These are phyloP conservation scores for Actinernus sp. DNA, from an alignment of 92 coral and sea anemone species.

Conservation along the genomic window DNA sequence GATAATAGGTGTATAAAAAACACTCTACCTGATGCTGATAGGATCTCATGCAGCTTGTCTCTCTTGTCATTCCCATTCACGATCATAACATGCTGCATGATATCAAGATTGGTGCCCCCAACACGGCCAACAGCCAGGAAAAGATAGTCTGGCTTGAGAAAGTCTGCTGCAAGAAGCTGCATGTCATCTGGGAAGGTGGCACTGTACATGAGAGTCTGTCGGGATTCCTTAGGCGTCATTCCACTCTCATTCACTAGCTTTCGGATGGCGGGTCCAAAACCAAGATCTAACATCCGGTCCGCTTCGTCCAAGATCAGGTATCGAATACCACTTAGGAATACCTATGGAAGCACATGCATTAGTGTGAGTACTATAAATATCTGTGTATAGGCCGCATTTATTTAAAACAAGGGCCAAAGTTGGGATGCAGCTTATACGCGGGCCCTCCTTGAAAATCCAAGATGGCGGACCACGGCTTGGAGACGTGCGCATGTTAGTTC, in stretches of 20 bases:
- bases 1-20: background rate
- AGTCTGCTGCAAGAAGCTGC: conserved; percentile 92
- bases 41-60: conserved; percentile 78
- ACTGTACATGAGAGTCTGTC: conserved; percentile 97
- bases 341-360: conserved; percentile 55
- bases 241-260: conserved; percentile 63
- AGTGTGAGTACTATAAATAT: no score
- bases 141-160: conserved; percentile 80
- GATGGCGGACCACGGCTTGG: no score
- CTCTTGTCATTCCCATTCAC: conserved; percentile 84
- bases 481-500: no score
- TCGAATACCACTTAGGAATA: conserved; percentile 73
- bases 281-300: conserved; percentile 98
- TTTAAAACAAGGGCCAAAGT: no score
- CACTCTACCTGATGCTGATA: conserved; percentile 76
- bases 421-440: no score
- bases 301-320: conserved; percentile 95
- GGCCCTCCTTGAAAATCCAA: no score
- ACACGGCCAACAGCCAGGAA: conserved; percentile 94
- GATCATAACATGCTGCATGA: conserved; percentile 62
- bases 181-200: conserved; percentile 99
- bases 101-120: conserved; percentile 93
- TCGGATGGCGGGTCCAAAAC: conserved; percentile 87
- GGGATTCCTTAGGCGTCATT: conserved; percentile 76
- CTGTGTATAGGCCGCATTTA: no score